Evolutionary conservation across 1,140 invertebrate species (phyloP).

Genomic region (Bacillus rossius): DNA sequence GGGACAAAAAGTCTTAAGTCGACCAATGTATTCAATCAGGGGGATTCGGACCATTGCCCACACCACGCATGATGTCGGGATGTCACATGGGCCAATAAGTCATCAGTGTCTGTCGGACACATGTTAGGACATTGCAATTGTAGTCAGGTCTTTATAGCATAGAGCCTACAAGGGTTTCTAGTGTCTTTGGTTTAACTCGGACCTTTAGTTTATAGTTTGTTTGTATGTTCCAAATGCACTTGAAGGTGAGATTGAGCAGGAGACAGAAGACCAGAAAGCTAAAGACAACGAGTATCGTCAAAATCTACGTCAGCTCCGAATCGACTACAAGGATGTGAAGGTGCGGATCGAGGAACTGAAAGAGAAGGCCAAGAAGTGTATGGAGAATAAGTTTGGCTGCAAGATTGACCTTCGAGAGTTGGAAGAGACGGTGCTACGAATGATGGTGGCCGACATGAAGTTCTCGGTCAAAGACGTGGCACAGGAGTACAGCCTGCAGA

Average conservation of each 20-base stretch:
- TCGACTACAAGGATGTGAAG: constrained; percentile 51
- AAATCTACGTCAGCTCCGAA: constrained; percentile 49
- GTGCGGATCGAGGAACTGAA: constrained; percentile 45
- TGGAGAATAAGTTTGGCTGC: constrained; percentile 52
- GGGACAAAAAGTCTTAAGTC: too few species aligned
- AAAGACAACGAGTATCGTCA: constrained; percentile 49
- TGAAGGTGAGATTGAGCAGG: constrained; percentile 57
- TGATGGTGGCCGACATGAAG: constrained; percentile 48
- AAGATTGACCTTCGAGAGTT: constrained; percentile 48
- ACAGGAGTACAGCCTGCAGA: constrained; percentile 39
- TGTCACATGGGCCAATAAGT: too few species aligned
- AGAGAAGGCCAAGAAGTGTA: constrained; percentile 43
- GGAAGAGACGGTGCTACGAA: constrained; percentile 49
- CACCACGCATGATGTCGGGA: too few species aligned
- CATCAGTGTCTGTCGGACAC: too few species aligned
- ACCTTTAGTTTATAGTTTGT: too few species aligned
- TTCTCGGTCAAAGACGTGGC: constrained; percentile 43
- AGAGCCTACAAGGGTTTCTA: too few species aligned
- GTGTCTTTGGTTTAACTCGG: too few species aligned
- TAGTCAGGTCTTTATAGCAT: too few species aligned
- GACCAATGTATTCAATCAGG: too few species aligned
- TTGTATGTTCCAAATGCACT: constrained; percentile 45
- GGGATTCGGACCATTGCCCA: too few species aligned
- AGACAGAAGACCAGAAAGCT: constrained; percentile 52
- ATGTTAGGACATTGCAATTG: too few species aligned